A percentile compares a stretch with the other conserved stretches of the same genome.
These are phyloP conservation scores for Patella depressa DNA, from an alignment of 2,888 invertebrate genomes.

Conservation along the genomic window DNA sequence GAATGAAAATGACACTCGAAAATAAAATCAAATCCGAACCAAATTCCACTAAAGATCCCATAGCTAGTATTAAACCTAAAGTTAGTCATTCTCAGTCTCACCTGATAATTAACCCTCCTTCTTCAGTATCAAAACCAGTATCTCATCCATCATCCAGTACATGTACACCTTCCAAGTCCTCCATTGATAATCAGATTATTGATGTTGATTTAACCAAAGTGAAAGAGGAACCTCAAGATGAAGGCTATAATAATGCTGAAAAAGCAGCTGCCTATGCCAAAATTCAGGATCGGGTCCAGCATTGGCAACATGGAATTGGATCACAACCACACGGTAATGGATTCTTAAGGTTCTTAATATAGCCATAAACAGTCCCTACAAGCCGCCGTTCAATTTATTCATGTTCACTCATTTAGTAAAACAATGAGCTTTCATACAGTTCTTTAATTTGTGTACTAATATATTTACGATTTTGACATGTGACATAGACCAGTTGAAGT, in stretches of 20 bases:
- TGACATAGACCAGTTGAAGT: no score
- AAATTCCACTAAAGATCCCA: background rate
- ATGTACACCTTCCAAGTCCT: no score
- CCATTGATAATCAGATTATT: background rate
- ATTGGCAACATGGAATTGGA: no score
- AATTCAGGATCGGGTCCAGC: no score
- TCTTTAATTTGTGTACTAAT: no score
- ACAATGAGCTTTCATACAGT: no score
- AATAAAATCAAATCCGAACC: conserved; percentile 3
- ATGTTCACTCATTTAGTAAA: no score
- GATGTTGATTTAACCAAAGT: conserved; percentile 4
- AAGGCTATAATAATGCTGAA: background rate
- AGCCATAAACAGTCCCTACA: no score
- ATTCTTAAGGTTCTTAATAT: no score
- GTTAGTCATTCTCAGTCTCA: background rate
- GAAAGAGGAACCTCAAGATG: conserved; percentile 2
- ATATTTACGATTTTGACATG: no score
- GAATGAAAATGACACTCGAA: background rate
- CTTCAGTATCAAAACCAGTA: background rate
- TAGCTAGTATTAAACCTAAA: background rate
- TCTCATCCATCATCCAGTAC: background rate
- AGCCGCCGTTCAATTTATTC: no score
- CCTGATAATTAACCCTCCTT: background rate
- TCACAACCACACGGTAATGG: no score
- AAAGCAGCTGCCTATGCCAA: background rate